Percentiles rank a stretch among this genome's conserved stretches.
phyloP scores from a whole-genome alignment of 2,888 invertebrate genomes.

The Nemurella pictetii region DNA sequence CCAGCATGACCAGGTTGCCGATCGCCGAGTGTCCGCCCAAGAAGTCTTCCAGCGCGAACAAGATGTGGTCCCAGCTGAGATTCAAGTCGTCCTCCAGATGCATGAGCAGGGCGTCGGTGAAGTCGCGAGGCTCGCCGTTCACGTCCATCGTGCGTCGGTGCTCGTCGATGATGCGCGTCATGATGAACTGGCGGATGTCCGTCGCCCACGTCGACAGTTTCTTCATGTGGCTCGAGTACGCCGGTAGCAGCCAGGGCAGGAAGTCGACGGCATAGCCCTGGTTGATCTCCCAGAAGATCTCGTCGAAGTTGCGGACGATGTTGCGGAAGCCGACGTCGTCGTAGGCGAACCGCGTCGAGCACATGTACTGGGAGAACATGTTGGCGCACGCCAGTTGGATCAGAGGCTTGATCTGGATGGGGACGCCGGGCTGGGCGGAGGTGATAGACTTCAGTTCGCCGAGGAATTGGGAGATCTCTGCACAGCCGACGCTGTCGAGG shows the following conservation, averaged over 20 bases:
- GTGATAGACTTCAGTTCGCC: conserved; percentile 58
- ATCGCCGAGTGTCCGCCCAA: conserved; percentile 87
- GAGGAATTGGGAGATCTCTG: conserved; percentile 66
- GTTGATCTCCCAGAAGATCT: conserved; percentile 91
- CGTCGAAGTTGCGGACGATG: conserved; percentile 75
- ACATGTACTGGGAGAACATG: conserved; percentile 86
- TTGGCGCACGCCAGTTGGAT: conserved; percentile 77
- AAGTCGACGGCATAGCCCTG: conserved; percentile 82
- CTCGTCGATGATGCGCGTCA: conserved; percentile 68
- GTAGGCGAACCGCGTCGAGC: conserved; percentile 71
- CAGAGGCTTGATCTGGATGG: conserved; percentile 61
- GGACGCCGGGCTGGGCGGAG: conserved; percentile 41
- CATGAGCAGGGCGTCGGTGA: conserved; percentile 76
- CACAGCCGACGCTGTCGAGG: conserved; percentile 70
- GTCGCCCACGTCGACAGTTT: conserved; percentile 70
- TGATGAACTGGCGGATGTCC: conserved; percentile 72
- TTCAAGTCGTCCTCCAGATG: conserved; percentile 67
- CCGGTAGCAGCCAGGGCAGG: conserved; percentile 76
- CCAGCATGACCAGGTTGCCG: conserved; percentile 79
- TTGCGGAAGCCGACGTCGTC: conserved; percentile 68
- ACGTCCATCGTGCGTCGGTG: conserved; percentile 49
- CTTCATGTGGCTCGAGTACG: conserved; percentile 69
- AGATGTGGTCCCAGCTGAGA: conserved; percentile 76
- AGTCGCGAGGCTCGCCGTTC: conserved; percentile 63
- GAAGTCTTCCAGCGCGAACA: conserved; percentile 84